phyloP scores from a whole-genome alignment of 92 coral and sea anemone genomes.

The Muricea muricata region DNA sequence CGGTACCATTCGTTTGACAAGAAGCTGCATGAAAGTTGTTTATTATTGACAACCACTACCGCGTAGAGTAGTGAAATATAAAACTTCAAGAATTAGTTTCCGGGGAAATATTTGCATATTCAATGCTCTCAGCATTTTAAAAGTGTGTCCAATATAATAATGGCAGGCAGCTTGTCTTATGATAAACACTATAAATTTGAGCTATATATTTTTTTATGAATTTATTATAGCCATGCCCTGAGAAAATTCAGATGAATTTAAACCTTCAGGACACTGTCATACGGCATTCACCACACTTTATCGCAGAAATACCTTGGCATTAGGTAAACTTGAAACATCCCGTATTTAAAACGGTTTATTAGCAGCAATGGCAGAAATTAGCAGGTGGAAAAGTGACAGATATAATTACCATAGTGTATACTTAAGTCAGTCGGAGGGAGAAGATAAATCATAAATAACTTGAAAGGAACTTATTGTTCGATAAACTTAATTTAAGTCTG shows the following conservation, averaged over 20 bases:
- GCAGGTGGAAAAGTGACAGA: neutral
- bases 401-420: too few relatives aligned
- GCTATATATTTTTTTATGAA: neutral
- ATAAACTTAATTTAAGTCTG: too few relatives aligned
- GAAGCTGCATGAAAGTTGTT: too few relatives aligned
- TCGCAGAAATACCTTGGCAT: too few relatives aligned
- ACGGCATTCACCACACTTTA: too few relatives aligned
- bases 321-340: too few relatives aligned
- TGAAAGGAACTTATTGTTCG: too few relatives aligned
- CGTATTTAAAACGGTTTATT: neutral
- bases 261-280: neutral
- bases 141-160: neutral
- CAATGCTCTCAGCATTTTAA: neutral
- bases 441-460: too few relatives aligned
- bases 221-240: neutral
- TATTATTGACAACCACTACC: neutral
- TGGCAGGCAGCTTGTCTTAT: constrained; percentile 4
- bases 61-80: neutral
- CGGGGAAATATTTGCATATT: constrained; percentile 11
- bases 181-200: neutral
- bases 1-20: too few relatives aligned
- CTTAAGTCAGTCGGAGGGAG: too few relatives aligned
- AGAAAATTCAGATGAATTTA: neutral
- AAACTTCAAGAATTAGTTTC: constrained; percentile 1
- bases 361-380: neutral